Conservation (phyloP, 30 jellyfish, hydroid and myxozoan genomes). For the Pseudorhiza aurosa region DNA sequence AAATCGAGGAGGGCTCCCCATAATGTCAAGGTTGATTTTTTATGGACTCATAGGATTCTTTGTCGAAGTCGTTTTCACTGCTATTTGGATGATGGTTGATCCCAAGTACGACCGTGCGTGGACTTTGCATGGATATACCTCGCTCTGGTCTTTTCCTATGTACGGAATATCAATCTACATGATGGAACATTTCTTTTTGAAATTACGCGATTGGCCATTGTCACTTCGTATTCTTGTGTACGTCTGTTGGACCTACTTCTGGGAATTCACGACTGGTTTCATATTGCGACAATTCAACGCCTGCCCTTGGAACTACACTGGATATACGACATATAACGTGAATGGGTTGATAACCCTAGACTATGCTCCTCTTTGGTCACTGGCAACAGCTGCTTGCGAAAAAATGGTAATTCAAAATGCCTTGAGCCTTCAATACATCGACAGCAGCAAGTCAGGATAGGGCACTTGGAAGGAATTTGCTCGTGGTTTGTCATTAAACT, state of each 20-base stretch:
- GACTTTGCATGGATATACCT: constrained; percentile 92
- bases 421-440: constrained; percentile 50
- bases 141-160: constrained; percentile 97
- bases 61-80: constrained; percentile 89
- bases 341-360: constrained; percentile 90
- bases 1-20: constrained; percentile 89
- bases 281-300: constrained; percentile 86
- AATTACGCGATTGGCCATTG: constrained; percentile 45
- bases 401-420: constrained; percentile 78
- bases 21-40: constrained; percentile 73
- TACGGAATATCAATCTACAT: constrained; percentile 75
- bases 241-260: constrained; percentile 86
- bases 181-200: constrained; percentile 70
- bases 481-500: no score
- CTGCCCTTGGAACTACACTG: constrained; percentile 95
- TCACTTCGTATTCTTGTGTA: constrained; percentile 69
- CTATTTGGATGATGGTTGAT: constrained; percentile 80
- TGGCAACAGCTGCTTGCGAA: constrained; percentile 86
- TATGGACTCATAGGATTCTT: constrained; percentile 93
- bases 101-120: constrained; percentile 75
- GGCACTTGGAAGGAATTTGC: no score
- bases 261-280: constrained; percentile 92
- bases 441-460: background rate
- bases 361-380: constrained; percentile 93
- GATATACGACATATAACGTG: constrained; percentile 80